Conservation (phyloP, 1,140 invertebrate species). For the Nomia melanderi region DNA sequence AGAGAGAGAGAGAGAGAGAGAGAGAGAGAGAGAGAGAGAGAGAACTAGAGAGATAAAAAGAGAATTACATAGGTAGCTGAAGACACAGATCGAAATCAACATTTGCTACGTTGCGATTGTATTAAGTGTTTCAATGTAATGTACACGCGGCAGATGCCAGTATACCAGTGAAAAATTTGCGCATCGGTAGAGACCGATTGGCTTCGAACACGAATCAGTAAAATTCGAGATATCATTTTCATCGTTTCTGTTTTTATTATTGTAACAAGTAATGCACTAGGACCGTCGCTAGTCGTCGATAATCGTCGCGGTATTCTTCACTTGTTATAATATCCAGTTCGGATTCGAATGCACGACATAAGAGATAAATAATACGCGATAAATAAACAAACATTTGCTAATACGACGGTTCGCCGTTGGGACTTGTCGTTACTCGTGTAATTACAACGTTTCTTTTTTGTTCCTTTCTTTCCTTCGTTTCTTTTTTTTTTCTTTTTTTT, state of each 20-base stretch:
- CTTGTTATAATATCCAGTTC: conserved; percentile 58
- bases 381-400: conserved; percentile 59
- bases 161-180: conserved; percentile 13
- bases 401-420: conserved; percentile 15
- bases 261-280: conserved; percentile 64
- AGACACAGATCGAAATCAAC: conserved; percentile 37
- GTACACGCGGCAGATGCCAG: conserved; percentile 31
- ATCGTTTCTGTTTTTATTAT: conserved; percentile 47
- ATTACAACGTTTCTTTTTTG: too few relatives aligned
- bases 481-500: too few relatives aligned
- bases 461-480: too few relatives aligned
- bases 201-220: conserved; percentile 63
- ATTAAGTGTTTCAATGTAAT: conserved; percentile 49
- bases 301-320: conserved; percentile 41
- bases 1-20: background rate
- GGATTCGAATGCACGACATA: conserved; percentile 43
- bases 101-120: conserved; percentile 50
- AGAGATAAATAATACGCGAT: conserved; percentile 54
- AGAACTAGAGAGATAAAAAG: conserved; percentile 14
- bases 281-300: conserved; percentile 20
- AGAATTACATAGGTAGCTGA: conserved; percentile 6
- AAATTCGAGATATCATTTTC: conserved; percentile 47
- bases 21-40: background rate
- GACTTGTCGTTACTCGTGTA: conserved; percentile 25
- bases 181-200: conserved; percentile 49